These are phyloP conservation scores for Parthenolecanium corni DNA, from an alignment of 2,888 invertebrate genomes.

Conservation along the genomic window DNA sequence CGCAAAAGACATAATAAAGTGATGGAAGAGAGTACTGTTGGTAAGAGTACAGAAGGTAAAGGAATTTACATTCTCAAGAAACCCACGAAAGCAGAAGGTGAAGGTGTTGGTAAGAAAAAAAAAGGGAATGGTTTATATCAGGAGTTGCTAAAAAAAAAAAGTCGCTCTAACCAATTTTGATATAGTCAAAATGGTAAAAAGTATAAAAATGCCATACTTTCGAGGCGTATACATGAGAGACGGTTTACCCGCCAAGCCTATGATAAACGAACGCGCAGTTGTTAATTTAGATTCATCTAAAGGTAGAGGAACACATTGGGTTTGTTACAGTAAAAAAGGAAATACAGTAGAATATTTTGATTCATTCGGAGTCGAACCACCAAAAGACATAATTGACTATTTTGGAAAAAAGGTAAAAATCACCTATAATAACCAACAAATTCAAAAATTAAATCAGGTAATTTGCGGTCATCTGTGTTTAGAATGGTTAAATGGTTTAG, in stretches of 20 bases:
- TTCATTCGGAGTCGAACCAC: not conserved
- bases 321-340: constrained; percentile 28
- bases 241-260: constrained; percentile 29
- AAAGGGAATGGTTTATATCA: not conserved
- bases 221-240: constrained; percentile 33
- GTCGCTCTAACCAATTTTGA: no score
- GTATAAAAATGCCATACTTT: constrained; percentile 33
- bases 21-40: not conserved
- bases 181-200: no score
- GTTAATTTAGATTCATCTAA: constrained; percentile 33
- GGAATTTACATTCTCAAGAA: no score
- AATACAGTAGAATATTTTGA: not conserved
- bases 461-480: constrained; percentile 1
- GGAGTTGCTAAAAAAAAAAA: no score
- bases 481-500: no score
- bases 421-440: not conserved
- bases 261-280: constrained; percentile 30
- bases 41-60: no score
- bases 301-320: no score
- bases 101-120: not conserved
- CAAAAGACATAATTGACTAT: not conserved
- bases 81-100: not conserved
- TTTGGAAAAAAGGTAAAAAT: not conserved
- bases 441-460: not conserved
- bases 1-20: not conserved